Evolutionary conservation across 1,140 invertebrate species (phyloP).

Genomic region (Lepidurus packardi): DNA sequence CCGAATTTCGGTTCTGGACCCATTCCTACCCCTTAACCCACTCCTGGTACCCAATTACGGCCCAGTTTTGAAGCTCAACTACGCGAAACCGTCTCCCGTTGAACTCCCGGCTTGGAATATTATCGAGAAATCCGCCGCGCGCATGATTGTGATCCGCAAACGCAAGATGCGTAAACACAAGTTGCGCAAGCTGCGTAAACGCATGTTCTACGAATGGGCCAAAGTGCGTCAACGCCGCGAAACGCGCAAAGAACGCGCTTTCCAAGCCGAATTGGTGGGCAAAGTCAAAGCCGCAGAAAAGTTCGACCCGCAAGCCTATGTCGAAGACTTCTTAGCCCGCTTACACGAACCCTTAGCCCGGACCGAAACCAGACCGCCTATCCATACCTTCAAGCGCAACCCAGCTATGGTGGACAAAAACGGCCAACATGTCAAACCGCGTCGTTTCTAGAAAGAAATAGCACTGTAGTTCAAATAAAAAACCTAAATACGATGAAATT

Average conservation of each 20-base stretch:
- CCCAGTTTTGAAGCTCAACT: not conserved
- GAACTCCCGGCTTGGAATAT: slow-evolving; percentile 27
- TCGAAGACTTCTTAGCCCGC: slow-evolving; percentile 48
- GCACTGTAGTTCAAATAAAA: not conserved
- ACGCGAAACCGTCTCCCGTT: not conserved
- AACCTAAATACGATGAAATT: not conserved
- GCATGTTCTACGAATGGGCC: slow-evolving; percentile 66
- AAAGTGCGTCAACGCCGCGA: slow-evolving; percentile 60
- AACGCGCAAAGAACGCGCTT: slow-evolving; percentile 65
- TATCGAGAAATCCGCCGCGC: slow-evolving; percentile 59
- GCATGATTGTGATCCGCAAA: slow-evolving; percentile 67
- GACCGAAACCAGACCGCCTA: not conserved
- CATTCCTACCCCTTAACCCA: not conserved
- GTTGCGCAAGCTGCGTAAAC: slow-evolving; percentile 67
- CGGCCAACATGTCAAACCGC: not conserved
- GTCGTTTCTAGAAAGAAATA: not conserved
- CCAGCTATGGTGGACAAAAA: not conserved
- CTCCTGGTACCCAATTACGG: not conserved
- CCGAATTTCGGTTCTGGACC: not conserved
- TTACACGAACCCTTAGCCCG: not conserved
- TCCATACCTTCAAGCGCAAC: not conserved
- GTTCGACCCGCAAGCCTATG: slow-evolving; percentile 68
- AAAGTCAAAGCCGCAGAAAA: slow-evolving; percentile 63
- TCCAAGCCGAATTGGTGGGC: slow-evolving; percentile 61
- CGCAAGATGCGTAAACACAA: slow-evolving; percentile 84